Evolutionary conservation across 2,888 invertebrate species (phyloP), one percentile per base, ranked within the genome.

Genomic region (Macaria liturata): DNA sequence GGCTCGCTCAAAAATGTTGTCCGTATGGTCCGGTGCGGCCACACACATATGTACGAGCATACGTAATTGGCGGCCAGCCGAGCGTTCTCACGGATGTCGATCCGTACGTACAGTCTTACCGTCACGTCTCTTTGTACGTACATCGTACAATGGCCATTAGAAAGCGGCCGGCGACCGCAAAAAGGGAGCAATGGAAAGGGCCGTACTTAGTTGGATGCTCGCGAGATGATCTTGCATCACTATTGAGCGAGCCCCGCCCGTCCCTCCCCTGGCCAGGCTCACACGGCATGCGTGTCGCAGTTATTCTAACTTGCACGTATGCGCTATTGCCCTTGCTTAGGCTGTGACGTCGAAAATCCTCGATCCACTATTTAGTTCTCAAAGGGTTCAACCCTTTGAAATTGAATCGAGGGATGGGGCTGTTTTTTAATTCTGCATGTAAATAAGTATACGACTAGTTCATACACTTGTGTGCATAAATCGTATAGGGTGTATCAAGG

Each of bases 371-470:
- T 72, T 74, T 71, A 59, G 74, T 86, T 85, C 84, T 84, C 84
- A 88, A 83, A 88, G 91, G 91, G 91, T 89, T 83, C 78, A 88
- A 91, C 91, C 91, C 91, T 88, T 88, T 79, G 71, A 75, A 62
- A 60, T 64, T 62, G 68, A 71, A 74, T 81, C 76, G 70, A 76
- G 86, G 84, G 88, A 89, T 89, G 90, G 90, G 85, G 86, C 84
- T 75, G 74, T 80, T 83, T 88, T 87, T 88, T 87, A 88, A 86
- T 88, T 82, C 78, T 80, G 86, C 86, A 91, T 90, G 86, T 89
- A 88, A 90, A 91, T 91, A 86, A 86, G 84, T 85, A 86, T 88
- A 84, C 84, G 82, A 88, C 89, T 89, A 86, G 89, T 87, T 85
- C 81, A 83, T 81, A 84, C 91, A 91, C 90, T 91, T 88, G 90